These are phyloP conservation scores for Drosophila tristis DNA, from an alignment of 1,140 invertebrate species.

Conservation along the genomic window DNA sequence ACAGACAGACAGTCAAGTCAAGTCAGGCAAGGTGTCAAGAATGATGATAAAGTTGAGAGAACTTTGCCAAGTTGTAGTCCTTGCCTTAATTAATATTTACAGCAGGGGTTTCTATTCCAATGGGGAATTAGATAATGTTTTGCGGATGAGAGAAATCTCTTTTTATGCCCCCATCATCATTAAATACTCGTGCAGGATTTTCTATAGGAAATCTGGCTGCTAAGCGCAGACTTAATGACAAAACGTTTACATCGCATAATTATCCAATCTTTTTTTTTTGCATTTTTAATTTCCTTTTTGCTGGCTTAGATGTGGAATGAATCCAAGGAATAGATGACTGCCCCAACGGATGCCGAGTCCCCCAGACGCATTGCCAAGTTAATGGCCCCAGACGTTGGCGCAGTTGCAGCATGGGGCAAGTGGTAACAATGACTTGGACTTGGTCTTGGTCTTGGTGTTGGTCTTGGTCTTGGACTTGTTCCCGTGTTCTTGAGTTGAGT, in stretches of 20 bases:
- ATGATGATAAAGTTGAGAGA: conserved; percentile 8
- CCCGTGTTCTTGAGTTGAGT: conserved; percentile 36
- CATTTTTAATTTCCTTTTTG: conserved; percentile 63
- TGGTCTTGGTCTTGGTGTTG: conserved; percentile 29
- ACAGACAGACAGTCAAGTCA: too few relatives aligned
- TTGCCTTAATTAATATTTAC: conserved; percentile 13
- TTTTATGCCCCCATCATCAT: neutral
- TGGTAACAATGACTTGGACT: conserved; percentile 33
- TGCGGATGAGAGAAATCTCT: neutral
- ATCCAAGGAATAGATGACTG: conserved; percentile 15
- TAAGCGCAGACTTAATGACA: conserved; percentile 68
- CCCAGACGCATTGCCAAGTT: conserved; percentile 30
- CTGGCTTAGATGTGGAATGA: conserved; percentile 40
- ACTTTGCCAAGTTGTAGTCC: neutral
- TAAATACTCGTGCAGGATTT: conserved; percentile 14
- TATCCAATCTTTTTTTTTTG: conserved; percentile 49
- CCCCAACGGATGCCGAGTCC: conserved; percentile 1
- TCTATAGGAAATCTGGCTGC: conserved; percentile 39
- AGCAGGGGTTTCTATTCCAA: neutral
- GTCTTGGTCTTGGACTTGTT: conserved; percentile 47
- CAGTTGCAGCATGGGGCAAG: neutral
- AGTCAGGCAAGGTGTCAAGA: conserved; percentile 14
- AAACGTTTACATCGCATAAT: conserved; percentile 71
- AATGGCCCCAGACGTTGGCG: conserved; percentile 47
- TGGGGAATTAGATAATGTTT: neutral